Conservation (phyloP, 1,140 invertebrate genomes). For the Drosophila azteca region DNA sequence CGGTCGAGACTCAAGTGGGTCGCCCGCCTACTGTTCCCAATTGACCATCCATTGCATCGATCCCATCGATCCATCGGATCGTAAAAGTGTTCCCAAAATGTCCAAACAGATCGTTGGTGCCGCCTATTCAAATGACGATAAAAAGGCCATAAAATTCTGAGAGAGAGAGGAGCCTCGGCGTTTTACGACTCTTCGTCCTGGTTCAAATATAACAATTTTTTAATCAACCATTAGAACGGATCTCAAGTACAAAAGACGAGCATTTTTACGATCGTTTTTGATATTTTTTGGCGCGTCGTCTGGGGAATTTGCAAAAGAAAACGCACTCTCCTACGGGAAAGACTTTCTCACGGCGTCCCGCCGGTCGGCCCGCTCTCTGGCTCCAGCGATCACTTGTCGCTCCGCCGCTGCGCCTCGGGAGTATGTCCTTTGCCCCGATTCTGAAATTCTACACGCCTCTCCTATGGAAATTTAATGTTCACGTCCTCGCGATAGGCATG, state of each 20-base stretch:
- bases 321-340: conserved; percentile 37
- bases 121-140: conserved; percentile 77
- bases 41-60: conserved; percentile 19
- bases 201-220: conserved; percentile 71
- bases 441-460: conserved; percentile 74
- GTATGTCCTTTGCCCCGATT: conserved; percentile 36
- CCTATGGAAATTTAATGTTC: conserved; percentile 54
- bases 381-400: conserved; percentile 39
- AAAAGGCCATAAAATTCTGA: conserved; percentile 65
- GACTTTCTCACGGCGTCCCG: conserved; percentile 58
- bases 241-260: conserved; percentile 46
- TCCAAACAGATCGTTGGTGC: conserved; percentile 78
- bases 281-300: conserved; percentile 61
- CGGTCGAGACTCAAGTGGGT: conserved; percentile 58
- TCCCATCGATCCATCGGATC: conserved; percentile 24
- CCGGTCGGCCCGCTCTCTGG: not conserved
- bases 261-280: conserved; percentile 46
- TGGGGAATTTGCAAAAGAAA: conserved; percentile 60
- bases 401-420: not conserved
- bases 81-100: conserved; percentile 73
- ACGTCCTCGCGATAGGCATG: conserved; percentile 49
- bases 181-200: conserved; percentile 60
- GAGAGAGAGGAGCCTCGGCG: conserved; percentile 40
- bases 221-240: conserved; percentile 60
- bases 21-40: conserved; percentile 41